phyloP scores from a whole-genome alignment of 2,113 vertebrate genomes.

The Ammospiza caudacuta region DNA sequence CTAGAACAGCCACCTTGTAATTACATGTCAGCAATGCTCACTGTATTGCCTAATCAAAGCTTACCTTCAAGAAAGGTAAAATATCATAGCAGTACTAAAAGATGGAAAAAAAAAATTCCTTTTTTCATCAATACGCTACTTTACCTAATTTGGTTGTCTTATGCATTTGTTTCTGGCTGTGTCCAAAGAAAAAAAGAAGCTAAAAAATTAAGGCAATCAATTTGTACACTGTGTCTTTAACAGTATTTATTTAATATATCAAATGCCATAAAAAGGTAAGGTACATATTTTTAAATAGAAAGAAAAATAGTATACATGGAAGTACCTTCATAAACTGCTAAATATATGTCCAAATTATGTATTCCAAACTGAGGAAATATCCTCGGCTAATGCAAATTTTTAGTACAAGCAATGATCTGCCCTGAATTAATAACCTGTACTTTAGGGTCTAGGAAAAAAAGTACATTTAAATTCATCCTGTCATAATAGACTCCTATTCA shows the following conservation, averaged over 20 bases:
- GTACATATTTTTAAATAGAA: background rate
- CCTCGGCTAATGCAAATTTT: background rate
- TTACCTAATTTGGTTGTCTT: background rate
- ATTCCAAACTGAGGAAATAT: background rate
- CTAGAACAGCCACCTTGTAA: background rate
- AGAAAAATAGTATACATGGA: background rate
- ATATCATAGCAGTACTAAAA: background rate
- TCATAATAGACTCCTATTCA: background rate
- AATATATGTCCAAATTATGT: background rate
- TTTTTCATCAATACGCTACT: background rate
- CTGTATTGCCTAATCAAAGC: background rate
- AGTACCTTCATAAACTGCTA: background rate
- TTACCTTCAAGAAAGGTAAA: background rate
- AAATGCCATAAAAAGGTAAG: background rate
- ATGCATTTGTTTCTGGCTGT: background rate
- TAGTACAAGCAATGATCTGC: background rate
- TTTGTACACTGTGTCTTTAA: background rate
- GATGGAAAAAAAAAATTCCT: background rate
- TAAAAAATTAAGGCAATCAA: background rate
- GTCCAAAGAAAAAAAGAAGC: background rate
- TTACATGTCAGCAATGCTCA: background rate
- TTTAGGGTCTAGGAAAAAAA: background rate
- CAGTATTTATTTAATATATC: background rate
- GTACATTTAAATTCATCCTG: background rate
- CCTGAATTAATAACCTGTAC: background rate